phyloP scores from a whole-genome alignment of 1,140 invertebrate species.

The Musca domestica region DNA sequence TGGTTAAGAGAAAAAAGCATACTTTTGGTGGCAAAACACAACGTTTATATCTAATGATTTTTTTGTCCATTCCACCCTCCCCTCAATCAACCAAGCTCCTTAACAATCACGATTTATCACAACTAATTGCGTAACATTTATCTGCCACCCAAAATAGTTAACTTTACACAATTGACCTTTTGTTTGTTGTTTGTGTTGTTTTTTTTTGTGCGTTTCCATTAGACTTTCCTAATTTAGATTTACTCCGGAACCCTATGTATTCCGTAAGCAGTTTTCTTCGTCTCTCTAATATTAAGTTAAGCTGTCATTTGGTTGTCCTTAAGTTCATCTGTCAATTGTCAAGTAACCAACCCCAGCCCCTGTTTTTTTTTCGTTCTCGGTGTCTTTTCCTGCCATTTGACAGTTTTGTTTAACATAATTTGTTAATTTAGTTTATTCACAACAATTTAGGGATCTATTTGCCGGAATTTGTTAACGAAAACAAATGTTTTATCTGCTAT shows the following conservation, averaged over 20 bases:
- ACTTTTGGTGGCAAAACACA: background rate
- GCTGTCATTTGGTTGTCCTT: constrained; percentile 2
- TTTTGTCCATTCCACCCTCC: too few relatives aligned
- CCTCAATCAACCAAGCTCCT: background rate
- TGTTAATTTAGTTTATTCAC: constrained; percentile 43
- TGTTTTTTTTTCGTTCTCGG: background rate
- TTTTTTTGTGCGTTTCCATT: background rate
- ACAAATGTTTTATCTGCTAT: constrained; percentile 15
- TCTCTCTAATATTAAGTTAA: constrained; percentile 1
- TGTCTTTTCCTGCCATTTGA: constrained; percentile 24
- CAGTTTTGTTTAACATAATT: constrained; percentile 44
- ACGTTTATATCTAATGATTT: too few relatives aligned
- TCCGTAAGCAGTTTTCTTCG: background rate
- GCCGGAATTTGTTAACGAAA: constrained; percentile 11
- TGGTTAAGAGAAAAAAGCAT: background rate
- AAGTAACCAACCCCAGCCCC: constrained; percentile 4
- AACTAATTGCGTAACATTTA: constrained; percentile 1
- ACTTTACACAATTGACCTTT: constrained; percentile 6
- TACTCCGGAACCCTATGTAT: background rate
- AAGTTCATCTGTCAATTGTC: constrained; percentile 51
- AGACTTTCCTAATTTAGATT: too few relatives aligned
- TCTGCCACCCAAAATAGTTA: background rate
- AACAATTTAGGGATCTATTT: constrained; percentile 11
- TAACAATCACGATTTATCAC: too few relatives aligned
- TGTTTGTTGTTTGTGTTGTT: background rate